Base-by-base conservation (phyloP, 2,797 vertebrate species). In the Microhierax caerulescens region DNA sequence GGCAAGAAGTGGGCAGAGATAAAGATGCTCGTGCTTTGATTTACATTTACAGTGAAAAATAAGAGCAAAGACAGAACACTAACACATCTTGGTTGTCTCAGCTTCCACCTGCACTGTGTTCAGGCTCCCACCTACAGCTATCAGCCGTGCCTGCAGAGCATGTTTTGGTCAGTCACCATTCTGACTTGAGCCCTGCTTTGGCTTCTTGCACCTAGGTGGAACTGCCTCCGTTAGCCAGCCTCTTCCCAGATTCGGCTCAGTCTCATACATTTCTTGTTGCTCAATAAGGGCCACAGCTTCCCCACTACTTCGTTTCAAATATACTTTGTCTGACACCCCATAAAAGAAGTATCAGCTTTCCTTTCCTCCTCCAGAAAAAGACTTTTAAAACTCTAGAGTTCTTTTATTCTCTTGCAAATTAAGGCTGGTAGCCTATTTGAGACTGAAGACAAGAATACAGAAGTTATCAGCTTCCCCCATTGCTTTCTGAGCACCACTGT, bases 381-480 rank as follows among this genome's bases (percentile, higher is more conserved):
- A 21, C 13, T 82, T 85, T 77, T 69, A 79, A 69, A 87, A 69
- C 37, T 54, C 34, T 32, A n/a, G 64, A 56, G 45, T 30, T 86
- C 56, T 79, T 91, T 64, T 80, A 56, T 34, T 51, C 48, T 68
- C 88, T 28, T 37, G 60, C 34, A 90, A 54, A 80, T 94, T 89
- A 92, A 77, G 37, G 23, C 48, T 50, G 10, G 53, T 70, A 93
- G 70, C 75, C 19, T 70, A 56, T 85, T 8, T 87, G 67, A 86
- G 53, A 20, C 45, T 91, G 48, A 82, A 93, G 67, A 82, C 67
- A 76, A 79, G 84, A 93, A 70, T 36, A 36, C 2, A 30, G 59
- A 90, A 78, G 45, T 69, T 93, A 86, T 81, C 85, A 92, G 76
- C 43, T 81, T 92, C 70, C 32, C 53, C 67, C 59, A 34, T 11